Conservation (phyloP, 2,888 invertebrate genomes). For the Cryptus viduatorius region DNA sequence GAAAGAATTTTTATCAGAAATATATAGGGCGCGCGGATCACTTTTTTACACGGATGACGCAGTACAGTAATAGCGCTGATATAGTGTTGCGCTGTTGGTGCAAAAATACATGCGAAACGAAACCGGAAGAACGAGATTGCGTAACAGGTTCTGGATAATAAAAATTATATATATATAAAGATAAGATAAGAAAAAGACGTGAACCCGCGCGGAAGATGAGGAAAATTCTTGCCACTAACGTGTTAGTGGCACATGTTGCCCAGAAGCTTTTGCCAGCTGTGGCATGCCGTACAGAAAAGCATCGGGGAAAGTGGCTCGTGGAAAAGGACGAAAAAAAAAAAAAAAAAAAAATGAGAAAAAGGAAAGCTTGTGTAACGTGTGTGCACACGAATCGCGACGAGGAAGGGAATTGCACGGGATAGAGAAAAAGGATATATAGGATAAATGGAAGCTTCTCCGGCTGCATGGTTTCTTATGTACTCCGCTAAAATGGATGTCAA, state of each 20-base stretch:
- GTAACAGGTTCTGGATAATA: not conserved
- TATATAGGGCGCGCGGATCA: conserved; percentile 34
- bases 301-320: conserved; percentile 32
- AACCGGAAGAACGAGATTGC: conserved; percentile 7
- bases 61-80: not conserved
- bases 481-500: conserved; percentile 58
- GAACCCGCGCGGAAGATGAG: not conserved
- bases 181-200: not conserved
- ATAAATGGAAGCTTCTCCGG: not conserved
- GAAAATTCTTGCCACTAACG: conserved; percentile 37
- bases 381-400: conserved; percentile 14
- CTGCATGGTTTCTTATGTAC: conserved; percentile 14
- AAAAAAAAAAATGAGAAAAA: not conserved
- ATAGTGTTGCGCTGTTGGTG: not conserved
- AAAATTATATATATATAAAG: conserved; percentile 21
- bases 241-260: conserved; percentile 31
- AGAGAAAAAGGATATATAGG: conserved; percentile 22
- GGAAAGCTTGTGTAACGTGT: conserved; percentile 32
- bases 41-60: not conserved
- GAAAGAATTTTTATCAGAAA: conserved; percentile 39
- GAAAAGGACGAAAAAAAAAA: not conserved
- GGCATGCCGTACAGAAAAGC: not conserved
- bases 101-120: not conserved
- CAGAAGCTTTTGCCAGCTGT: conserved; percentile 21
- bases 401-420: conserved; percentile 7